Conservation (phyloP, 2,113 vertebrate genomes). For the Sturnira hondurensis region DNA sequence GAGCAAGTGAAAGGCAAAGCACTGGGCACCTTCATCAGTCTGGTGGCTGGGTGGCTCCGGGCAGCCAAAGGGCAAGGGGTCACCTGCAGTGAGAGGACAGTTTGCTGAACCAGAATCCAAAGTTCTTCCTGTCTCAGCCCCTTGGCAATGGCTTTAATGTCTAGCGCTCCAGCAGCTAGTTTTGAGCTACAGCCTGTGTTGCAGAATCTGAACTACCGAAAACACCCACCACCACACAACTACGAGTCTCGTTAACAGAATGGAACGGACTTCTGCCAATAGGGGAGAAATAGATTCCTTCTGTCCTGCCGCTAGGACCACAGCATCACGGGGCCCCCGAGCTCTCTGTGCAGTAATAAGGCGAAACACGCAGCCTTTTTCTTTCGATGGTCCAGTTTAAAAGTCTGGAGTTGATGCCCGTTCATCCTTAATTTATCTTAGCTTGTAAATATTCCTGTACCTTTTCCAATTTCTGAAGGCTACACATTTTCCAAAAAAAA, state of each 20-base stretch:
- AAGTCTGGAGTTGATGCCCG: slow-evolving; percentile 51
- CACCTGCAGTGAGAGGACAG: background rate
- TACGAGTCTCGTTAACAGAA: slow-evolving; percentile 28
- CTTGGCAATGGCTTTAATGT: background rate
- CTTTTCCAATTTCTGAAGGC: slow-evolving; percentile 48
- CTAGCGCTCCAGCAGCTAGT: background rate
- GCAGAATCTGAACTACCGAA: slow-evolving; percentile 19
- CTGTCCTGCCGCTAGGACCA: slow-evolving; percentile 60
- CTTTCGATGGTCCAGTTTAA: slow-evolving; percentile 59
- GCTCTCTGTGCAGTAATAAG: slow-evolving; percentile 48
- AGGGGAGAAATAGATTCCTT: slow-evolving; percentile 60
- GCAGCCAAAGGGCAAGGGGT: background rate
- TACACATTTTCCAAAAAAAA: slow-evolving; percentile 31
- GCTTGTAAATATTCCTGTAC: slow-evolving; percentile 67
- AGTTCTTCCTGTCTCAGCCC: background rate
- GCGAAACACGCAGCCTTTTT: slow-evolving; percentile 10
- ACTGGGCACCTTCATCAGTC: background rate
- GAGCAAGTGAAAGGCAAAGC: background rate
- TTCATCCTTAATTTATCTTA: slow-evolving; percentile 70
- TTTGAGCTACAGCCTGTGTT: slow-evolving; percentile 6
- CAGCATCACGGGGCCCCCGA: slow-evolving; percentile 52
- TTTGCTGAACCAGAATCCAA: background rate
- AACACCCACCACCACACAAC: slow-evolving; percentile 28
- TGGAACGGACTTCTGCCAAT: slow-evolving; percentile 44
- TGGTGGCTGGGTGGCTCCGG: background rate